These are phyloP conservation scores for Drosophila pegasa DNA, from an alignment of 2,888 invertebrate genomes.

Conservation along the genomic window DNA sequence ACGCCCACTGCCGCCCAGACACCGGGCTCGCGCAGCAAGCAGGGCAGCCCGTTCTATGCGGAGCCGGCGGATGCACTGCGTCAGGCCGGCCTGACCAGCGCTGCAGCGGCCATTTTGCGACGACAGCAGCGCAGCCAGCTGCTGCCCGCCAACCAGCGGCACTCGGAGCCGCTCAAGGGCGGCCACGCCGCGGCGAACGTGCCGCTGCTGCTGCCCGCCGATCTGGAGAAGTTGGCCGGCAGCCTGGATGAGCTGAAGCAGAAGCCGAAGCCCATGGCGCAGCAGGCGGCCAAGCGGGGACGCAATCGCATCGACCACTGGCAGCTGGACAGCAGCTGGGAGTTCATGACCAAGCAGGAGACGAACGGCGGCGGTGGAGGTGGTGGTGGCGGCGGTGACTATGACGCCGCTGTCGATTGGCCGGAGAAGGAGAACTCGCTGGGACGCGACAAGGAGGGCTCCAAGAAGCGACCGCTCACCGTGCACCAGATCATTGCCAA, in stretches of 20 bases:
- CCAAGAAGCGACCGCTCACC: slow-evolving; percentile 87
- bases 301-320: slow-evolving; percentile 87
- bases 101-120: slow-evolving; percentile 82
- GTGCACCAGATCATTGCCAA: slow-evolving; percentile 92
- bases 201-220: slow-evolving; percentile 89
- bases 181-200: slow-evolving; percentile 75
- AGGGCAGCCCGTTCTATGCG: slow-evolving; percentile 94
- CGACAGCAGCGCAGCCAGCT: slow-evolving; percentile 82
- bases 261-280: slow-evolving; percentile 84
- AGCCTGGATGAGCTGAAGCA: slow-evolving; percentile 85
- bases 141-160: slow-evolving; percentile 86
- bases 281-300: slow-evolving; percentile 77
- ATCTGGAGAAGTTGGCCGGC: slow-evolving; percentile 84
- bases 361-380: slow-evolving; percentile 75
- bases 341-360: slow-evolving; percentile 90
- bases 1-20: slow-evolving; percentile 82
- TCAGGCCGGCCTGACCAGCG: slow-evolving; percentile 81
- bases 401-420: slow-evolving; percentile 83
- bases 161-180: slow-evolving; percentile 87
- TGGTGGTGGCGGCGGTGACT: slow-evolving; percentile 82
- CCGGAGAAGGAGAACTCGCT: slow-evolving; percentile 80
- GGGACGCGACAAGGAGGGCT: slow-evolving; percentile 70
- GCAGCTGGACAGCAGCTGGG: slow-evolving; percentile 96
- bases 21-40: slow-evolving; percentile 86
- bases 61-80: slow-evolving; percentile 94